Percentiles rank a stretch among this genome's conserved stretches.
Conservation (phyloP, 2,888 invertebrate genomes). For the Malthinus seriepunctatus region DNA sequence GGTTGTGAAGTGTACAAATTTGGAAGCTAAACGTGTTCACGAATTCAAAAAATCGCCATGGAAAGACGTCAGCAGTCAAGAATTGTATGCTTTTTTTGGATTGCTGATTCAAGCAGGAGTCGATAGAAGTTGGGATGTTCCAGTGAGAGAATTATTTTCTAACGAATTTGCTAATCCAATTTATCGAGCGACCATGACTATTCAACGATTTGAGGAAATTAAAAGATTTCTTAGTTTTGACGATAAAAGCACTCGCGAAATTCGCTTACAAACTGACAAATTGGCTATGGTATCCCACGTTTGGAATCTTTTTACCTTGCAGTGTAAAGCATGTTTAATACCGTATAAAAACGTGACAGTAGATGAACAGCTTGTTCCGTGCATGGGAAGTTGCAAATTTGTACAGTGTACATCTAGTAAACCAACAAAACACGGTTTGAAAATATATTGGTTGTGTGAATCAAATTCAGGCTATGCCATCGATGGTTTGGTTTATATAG, state of each 20-base stretch:
- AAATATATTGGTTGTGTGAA: background rate
- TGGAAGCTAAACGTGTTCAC: too few species aligned
- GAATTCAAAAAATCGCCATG: too few species aligned
- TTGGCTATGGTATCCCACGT: background rate
- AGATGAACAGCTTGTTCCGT: background rate
- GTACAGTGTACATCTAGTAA: background rate
- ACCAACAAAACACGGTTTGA: background rate
- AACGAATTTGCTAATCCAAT: slow-evolving; percentile 1
- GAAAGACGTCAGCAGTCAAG: background rate
- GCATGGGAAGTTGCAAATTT: background rate
- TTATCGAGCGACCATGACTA: slow-evolving; percentile 2
- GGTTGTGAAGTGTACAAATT: too few species aligned
- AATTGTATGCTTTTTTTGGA: slow-evolving; percentile 5
- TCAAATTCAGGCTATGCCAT: background rate
- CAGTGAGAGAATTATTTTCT: slow-evolving; percentile 4
- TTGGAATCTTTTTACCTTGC: background rate
- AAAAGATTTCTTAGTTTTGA: background rate
- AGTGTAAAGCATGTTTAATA: background rate
- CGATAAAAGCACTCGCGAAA: slow-evolving; percentile 5
- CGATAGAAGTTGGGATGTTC: slow-evolving; percentile 3
- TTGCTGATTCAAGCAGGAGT: background rate
- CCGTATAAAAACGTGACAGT: background rate
- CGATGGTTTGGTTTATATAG: background rate
- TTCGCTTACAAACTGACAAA: background rate
- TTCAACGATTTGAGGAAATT: slow-evolving; percentile 4